These are phyloP conservation scores for Ceyx cyanopectus DNA, from an alignment of 2,113 vertebrate genomes.

Conservation along the genomic window DNA sequence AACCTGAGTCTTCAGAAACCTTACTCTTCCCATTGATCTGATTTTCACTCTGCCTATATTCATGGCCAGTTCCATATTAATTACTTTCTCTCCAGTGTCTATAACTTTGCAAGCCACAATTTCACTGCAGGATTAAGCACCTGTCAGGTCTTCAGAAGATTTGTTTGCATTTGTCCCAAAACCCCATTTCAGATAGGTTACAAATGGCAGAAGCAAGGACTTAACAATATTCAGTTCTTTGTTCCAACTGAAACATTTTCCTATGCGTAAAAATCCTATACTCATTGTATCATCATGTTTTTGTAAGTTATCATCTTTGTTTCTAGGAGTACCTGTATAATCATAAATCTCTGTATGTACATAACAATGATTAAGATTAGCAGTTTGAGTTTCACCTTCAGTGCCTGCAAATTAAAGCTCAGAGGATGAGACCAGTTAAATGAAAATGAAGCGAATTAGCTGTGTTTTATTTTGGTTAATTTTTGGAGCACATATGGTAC, in stretches of 20 bases:
- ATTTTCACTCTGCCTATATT: neutral
- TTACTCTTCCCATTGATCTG: neutral
- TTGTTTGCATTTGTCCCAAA: neutral
- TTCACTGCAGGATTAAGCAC: neutral
- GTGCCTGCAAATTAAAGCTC: neutral
- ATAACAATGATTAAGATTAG: neutral
- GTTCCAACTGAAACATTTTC: neutral
- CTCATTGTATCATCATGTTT: neutral
- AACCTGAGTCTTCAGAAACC: neutral
- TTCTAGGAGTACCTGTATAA: neutral
- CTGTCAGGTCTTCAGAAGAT: neutral
- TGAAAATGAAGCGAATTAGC: slow-evolving; percentile 21
- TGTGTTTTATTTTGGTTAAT: slow-evolving; percentile 25
- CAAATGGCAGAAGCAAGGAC: neutral
- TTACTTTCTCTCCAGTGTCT: neutral
- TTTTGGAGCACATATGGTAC: neutral
- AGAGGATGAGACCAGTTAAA: neutral
- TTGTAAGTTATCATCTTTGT: neutral
- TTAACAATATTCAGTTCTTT: neutral
- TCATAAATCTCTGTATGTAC: neutral
- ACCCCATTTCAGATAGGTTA: neutral
- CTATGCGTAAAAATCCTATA: neutral
- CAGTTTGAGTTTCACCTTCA: slow-evolving; percentile 33
- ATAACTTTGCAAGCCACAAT: neutral
- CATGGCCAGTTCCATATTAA: neutral